Evolutionary conservation across 1,140 invertebrate genomes (phyloP).

Genomic region (Eupristina koningsbergeri): DNA sequence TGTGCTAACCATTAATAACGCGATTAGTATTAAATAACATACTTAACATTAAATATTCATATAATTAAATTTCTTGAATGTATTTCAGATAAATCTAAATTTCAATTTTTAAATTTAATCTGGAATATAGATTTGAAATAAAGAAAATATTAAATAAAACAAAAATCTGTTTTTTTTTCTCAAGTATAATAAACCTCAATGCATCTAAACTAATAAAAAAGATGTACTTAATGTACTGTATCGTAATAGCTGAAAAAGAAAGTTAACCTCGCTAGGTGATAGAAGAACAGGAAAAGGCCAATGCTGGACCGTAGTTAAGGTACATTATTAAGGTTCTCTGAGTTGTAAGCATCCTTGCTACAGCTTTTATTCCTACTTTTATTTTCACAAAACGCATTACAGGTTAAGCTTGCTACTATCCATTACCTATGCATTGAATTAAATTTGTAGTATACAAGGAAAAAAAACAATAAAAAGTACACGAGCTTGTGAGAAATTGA

Average conservation of each 20-base stretch:
- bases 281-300: background rate
- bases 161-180: background rate
- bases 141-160: too few species aligned
- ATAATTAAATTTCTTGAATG: too few species aligned
- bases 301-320: background rate
- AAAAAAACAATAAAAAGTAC: background rate
- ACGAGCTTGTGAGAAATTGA: background rate
- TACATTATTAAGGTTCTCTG: background rate
- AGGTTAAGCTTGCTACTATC: constrained; percentile 55
- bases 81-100: too few species aligned
- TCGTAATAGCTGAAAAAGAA: background rate
- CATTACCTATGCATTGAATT: constrained; percentile 70
- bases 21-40: too few species aligned
- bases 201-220: background rate
- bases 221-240: background rate
- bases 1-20: too few species aligned
- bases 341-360: background rate
- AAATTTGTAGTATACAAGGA: constrained; percentile 59
- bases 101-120: too few species aligned
- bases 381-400: constrained; percentile 58
- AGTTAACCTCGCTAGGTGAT: background rate
- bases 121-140: too few species aligned
- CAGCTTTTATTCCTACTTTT: constrained; percentile 17
- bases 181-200: background rate
- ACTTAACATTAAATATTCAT: too few species aligned